Percentiles rank a stretch among this genome's conserved stretches.
Conservation (phyloP, 2,113 vertebrate species). For the Pomatorhinus ruficollis region DNA sequence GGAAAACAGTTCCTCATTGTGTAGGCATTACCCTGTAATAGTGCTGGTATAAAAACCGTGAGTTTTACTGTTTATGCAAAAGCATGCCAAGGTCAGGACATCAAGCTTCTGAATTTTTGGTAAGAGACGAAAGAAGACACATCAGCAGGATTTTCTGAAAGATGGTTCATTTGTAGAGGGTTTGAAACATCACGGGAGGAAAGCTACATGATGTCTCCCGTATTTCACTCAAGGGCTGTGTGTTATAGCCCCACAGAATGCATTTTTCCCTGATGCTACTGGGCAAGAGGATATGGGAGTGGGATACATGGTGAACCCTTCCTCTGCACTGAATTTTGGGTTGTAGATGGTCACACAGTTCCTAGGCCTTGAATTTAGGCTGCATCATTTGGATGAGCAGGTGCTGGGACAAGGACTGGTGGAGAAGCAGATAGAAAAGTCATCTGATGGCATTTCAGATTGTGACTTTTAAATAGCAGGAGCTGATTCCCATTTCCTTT, state of each 20-base stretch:
- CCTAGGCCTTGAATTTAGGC: not conserved
- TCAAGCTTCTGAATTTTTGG: not conserved
- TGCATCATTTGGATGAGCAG: not conserved
- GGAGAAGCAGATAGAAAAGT: not conserved
- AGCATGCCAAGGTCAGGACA: not conserved
- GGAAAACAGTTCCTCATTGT: not conserved
- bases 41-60: not conserved
- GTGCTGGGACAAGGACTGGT: not conserved
- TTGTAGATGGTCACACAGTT: not conserved
- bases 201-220: not conserved
- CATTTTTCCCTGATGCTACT: not conserved
- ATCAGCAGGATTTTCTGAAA: not conserved
- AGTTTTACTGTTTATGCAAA: not conserved
- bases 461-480: conserved; percentile 30
- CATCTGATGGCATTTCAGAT: not conserved
- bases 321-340: not conserved
- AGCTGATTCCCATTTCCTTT: conserved; percentile 17
- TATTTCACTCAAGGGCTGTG: not conserved
- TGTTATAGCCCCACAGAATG: accelerated
- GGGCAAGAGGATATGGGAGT: not conserved
- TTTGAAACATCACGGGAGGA: not conserved
- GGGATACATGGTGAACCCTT: not conserved
- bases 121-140: not conserved
- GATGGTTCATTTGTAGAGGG: not conserved
- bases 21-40: not conserved